Evolutionary conservation across 2,888 invertebrate species (phyloP).

Genomic region (Mylabris sibirica): DNA sequence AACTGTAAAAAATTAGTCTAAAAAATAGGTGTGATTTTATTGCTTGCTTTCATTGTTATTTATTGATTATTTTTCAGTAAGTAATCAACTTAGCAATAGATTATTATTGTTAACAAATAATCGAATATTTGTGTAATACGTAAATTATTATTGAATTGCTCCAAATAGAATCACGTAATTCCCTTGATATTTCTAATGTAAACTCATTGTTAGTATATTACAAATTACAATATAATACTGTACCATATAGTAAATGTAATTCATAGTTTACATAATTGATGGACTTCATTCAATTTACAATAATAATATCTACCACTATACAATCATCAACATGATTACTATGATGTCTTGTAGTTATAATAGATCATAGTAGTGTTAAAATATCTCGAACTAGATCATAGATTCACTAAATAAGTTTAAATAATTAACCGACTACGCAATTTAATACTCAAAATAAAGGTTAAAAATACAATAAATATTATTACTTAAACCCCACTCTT

Average conservation of each 20-base stretch:
- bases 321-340: not conserved
- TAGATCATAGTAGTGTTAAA: not conserved
- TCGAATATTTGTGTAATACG: constrained; percentile 1
- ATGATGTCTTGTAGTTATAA: not conserved
- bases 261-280: constrained; percentile 1
- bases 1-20: constrained; percentile 18
- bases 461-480: too few relatives aligned
- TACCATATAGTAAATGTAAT: not conserved
- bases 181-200: constrained; percentile 15
- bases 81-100: not conserved
- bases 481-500: not conserved
- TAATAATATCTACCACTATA: not conserved
- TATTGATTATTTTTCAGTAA: not conserved
- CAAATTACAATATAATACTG: too few relatives aligned
- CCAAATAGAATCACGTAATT: constrained; percentile 12
- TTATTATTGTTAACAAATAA: constrained; percentile 1
- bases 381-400: not conserved
- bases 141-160: constrained; percentile 13
- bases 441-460: not conserved
- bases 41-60: too few relatives aligned
- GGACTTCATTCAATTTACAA: constrained; percentile 1
- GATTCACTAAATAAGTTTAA: not conserved
- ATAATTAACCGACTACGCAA: not conserved
- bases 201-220: not conserved
- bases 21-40: not conserved